A percentile compares a stretch with the other conserved stretches of the same genome.
phyloP scores from a whole-genome alignment of 2,797 vertebrate genomes.

The Sebastes reedi region DNA sequence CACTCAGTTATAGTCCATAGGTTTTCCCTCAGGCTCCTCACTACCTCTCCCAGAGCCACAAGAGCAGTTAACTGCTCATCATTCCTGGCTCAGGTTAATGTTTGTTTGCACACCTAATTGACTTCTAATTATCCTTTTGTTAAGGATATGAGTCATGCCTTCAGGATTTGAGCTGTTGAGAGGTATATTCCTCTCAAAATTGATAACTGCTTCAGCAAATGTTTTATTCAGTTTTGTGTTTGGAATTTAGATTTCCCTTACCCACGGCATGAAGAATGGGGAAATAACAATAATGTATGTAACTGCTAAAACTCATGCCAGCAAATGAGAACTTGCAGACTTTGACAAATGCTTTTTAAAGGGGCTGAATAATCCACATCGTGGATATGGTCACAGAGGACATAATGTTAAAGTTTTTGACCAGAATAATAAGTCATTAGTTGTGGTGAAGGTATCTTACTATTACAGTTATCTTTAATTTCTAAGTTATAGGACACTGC shows the following conservation, averaged over 20 bases:
- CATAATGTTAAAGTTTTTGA: not conserved
- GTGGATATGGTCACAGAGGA: not conserved
- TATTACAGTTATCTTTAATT: not conserved
- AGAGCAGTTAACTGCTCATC: slow-evolving; percentile 46
- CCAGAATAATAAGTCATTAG: not conserved
- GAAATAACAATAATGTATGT: not conserved
- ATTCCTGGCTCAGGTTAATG: slow-evolving; percentile 43
- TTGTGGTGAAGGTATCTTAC: not conserved
- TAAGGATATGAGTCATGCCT: slow-evolving; percentile 24
- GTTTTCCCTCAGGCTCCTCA: slow-evolving; percentile 49
- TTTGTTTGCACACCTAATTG: slow-evolving; percentile 63
- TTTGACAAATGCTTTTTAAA: not conserved
- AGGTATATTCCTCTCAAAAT: not conserved
- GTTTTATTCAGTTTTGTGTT: not conserved
- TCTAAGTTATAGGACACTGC: not conserved
- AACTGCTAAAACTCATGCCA: not conserved
- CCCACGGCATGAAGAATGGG: not conserved
- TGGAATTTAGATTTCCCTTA: not conserved
- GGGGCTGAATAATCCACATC: not conserved
- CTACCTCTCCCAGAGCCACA: slow-evolving; percentile 36
- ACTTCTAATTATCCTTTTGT: slow-evolving; percentile 44
- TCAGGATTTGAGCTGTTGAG: slow-evolving; percentile 3
- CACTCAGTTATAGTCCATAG: slow-evolving; percentile 52
- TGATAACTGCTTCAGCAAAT: not conserved
- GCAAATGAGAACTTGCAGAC: not conserved